Percentiles rank a stretch among this genome's conserved stretches.
Conservation (phyloP, 2,888 invertebrate species). For the Teleogryllus oceanicus region DNA sequence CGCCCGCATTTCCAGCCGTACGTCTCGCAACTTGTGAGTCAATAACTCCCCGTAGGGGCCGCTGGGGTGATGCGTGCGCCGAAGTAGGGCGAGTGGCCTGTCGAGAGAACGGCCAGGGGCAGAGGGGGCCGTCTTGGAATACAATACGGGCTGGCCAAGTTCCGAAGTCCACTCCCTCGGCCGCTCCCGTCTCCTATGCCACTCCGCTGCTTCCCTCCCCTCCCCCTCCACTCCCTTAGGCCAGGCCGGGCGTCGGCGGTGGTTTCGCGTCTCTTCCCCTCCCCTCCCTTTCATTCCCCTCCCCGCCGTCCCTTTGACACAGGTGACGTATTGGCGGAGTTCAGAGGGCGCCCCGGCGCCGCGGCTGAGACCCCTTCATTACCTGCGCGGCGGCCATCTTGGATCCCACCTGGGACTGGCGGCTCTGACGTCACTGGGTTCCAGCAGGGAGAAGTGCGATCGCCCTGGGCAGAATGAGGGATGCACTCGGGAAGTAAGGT, state of each 20-base stretch:
- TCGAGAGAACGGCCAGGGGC: background rate
- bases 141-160: background rate
- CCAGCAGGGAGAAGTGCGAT: background rate
- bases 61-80: background rate
- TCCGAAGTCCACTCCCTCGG: background rate
- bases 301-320: background rate
- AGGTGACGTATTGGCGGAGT: conserved; percentile 9
- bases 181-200: background rate
- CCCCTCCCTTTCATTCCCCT: background rate
- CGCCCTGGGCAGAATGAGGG: no score
- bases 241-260: background rate
- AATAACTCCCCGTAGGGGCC: background rate
- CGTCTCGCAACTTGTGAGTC: background rate
- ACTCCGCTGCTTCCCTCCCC: background rate
- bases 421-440: background rate
- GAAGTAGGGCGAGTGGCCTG: background rate
- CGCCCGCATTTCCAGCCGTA: background rate
- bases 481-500: no score
- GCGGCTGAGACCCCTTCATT: conserved; percentile 6
- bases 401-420: background rate
- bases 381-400: background rate
- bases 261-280: background rate
- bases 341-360: background rate
- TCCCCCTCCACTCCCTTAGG: background rate
- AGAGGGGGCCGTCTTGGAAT: background rate